Conservation (phyloP, 1,140 invertebrate genomes). For the Octopus bimaculoides region DNA sequence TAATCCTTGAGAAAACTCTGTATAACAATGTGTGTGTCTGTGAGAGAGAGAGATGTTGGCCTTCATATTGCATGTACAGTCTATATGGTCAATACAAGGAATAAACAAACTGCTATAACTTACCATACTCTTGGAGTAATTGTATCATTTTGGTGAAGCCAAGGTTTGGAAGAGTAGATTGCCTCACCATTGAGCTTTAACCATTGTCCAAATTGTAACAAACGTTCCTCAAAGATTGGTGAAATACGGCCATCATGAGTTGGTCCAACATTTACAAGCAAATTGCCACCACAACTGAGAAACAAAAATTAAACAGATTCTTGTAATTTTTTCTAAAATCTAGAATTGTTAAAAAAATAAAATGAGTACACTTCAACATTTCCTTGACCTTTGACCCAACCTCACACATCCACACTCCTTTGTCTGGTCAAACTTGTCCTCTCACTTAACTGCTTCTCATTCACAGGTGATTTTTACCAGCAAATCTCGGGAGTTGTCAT, state of each 20-base stretch:
- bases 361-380: no score
- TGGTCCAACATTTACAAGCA: constrained; percentile 87
- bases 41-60: no score
- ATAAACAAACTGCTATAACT: not conserved
- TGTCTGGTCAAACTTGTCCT: no score
- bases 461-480: no score
- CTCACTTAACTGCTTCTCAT: no score
- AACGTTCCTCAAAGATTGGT: constrained; percentile 85
- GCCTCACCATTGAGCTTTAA: constrained; percentile 81
- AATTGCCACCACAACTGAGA: constrained; percentile 80
- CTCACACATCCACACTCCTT: no score
- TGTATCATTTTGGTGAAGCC: constrained; percentile 76
- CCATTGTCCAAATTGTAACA: constrained; percentile 72
- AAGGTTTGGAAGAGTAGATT: constrained; percentile 79
- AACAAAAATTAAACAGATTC: not conserved
- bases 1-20: no score
- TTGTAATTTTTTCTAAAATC: no score
- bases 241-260: constrained; percentile 84
- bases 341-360: no score
- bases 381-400: no score
- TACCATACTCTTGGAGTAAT: constrained; percentile 54
- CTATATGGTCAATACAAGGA: not conserved
- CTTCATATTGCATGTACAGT: not conserved
- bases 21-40: not conserved
- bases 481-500: no score